Conservation (phyloP, 2,797 vertebrate genomes). For the Acrossocheilus fasciatus region DNA sequence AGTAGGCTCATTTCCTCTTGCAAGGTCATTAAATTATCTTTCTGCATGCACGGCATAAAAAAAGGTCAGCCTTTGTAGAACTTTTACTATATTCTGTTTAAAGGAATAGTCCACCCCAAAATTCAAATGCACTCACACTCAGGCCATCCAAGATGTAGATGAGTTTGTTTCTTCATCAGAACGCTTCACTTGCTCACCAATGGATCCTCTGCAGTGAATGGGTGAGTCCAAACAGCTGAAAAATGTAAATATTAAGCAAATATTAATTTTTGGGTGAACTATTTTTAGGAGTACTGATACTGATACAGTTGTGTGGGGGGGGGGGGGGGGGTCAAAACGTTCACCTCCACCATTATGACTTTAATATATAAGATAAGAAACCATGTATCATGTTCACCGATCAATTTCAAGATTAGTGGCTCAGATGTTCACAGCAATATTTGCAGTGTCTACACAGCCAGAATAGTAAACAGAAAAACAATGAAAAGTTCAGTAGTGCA, state of each 20-base stretch:
- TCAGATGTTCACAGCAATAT: constrained; percentile 13
- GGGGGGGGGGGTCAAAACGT: neutral
- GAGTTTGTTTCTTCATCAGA: too few relatives aligned
- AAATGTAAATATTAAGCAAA: neutral
- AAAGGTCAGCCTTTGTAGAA: neutral
- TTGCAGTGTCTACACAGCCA: constrained; percentile 5
- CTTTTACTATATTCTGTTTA: neutral
- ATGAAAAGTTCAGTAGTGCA: constrained; percentile 11
- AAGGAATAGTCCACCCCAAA: neutral
- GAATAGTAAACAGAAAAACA: constrained; percentile 23
- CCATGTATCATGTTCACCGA: neutral
- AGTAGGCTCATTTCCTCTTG: neutral
- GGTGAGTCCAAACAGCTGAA: neutral
- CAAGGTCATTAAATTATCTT: neutral
- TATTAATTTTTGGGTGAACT: neutral
- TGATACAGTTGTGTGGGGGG: neutral
- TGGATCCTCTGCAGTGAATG: neutral
- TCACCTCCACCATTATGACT: neutral
- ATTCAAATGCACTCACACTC: neutral
- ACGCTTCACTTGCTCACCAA: neutral
- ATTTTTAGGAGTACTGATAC: neutral
- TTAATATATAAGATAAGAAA: constrained; percentile 3
- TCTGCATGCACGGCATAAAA: neutral
- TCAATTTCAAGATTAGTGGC: neutral
- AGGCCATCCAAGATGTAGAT: neutral